phyloP scores from a whole-genome alignment of 2,113 vertebrate species.

The Smithornis capensis region DNA sequence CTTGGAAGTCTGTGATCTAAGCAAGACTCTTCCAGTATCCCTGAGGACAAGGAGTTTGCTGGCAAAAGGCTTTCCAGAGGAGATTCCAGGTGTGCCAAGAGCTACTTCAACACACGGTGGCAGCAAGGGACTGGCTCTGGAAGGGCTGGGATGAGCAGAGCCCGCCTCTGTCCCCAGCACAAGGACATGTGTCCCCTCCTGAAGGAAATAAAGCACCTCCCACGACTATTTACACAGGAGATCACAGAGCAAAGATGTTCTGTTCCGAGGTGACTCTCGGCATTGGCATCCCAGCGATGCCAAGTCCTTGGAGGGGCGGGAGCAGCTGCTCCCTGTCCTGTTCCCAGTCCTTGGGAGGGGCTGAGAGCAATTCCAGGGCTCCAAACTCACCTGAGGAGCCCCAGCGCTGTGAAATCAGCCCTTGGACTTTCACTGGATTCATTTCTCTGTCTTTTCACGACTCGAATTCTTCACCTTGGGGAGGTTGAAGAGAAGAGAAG shows the following conservation, averaged over 20 bases:
- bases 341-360: not conserved
- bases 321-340: not conserved
- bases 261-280: not conserved
- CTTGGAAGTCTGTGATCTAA: fast-evolving
- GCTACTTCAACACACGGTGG: slow-evolving; percentile 53
- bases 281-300: not conserved
- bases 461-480: fast-evolving
- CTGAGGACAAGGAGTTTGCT: no score
- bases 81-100: fast-evolving
- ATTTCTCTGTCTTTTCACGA: not conserved
- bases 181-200: not conserved
- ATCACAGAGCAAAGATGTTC: not conserved
- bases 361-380: not conserved
- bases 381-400: not conserved
- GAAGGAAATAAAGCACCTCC: not conserved
- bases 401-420: not conserved
- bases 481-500: not conserved
- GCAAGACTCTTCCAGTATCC: not conserved
- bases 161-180: not conserved
- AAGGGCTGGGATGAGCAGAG: fast-evolving
- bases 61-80: not conserved
- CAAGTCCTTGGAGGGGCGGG: not conserved
- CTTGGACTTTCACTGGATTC: not conserved
- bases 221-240: not conserved
- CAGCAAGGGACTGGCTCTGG: slow-evolving; percentile 33